Percentiles rank a stretch among this genome's conserved stretches.
Conservation (phyloP, 2,113 vertebrate genomes). For the Onychorhynchus coronatus region DNA sequence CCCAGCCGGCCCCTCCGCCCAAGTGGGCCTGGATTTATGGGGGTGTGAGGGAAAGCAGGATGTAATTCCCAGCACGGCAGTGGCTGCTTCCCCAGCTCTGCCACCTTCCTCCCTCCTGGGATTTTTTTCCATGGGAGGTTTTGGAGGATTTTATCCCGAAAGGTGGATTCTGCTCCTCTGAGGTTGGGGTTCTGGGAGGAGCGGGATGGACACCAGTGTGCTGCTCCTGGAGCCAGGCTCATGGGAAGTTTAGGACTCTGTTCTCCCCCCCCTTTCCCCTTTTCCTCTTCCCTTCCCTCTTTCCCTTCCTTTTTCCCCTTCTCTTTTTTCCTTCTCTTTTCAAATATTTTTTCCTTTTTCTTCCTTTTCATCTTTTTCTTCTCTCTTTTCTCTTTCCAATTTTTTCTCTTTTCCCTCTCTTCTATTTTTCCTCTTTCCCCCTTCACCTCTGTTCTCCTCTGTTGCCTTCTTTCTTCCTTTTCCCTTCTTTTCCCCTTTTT, state of each 20-base stretch:
- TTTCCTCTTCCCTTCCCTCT: no score
- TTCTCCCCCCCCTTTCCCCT: no score
- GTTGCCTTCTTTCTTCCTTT: rapidly evolving
- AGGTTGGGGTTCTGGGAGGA: rapidly evolving
- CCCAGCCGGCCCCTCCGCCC: rapidly evolving
- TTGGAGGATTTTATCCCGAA: not conserved
- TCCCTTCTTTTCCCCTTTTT: not conserved
- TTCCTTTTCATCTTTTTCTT: no score
- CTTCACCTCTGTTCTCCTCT: rapidly evolving
- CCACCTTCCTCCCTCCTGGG: rapidly evolving
- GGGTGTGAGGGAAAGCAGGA: not conserved
- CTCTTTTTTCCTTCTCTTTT: not conserved
- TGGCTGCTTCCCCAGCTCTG: not conserved
- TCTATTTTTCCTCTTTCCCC: rapidly evolving
- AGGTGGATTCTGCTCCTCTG: not conserved
- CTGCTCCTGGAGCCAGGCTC: not conserved
- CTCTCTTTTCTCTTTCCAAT: not conserved
- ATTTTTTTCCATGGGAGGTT: not conserved
- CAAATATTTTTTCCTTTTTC: not conserved
- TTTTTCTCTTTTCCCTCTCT: not conserved
- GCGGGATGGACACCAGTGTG: not conserved
- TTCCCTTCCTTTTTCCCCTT: not conserved
- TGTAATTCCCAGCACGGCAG: rapidly evolving
- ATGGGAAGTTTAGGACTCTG: rapidly evolving
- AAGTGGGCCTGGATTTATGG: not conserved